A percentile compares a stretch with the other conserved stretches of the same genome.
Conservation (phyloP, 2,797 vertebrate species). For the Yasuhikotakia modesta region DNA sequence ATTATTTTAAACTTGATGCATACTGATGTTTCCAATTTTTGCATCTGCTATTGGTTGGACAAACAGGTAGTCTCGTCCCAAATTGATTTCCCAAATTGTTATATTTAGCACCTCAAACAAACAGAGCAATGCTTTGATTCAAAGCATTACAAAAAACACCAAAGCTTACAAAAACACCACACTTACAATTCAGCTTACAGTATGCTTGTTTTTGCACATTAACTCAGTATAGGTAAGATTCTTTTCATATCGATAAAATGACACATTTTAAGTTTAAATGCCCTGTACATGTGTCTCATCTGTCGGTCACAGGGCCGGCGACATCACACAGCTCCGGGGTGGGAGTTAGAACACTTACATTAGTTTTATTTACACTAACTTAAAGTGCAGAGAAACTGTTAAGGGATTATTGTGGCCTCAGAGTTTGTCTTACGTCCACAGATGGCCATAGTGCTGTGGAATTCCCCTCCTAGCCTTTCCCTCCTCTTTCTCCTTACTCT, state of each 20-base stretch:
- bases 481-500: slow-evolving; percentile 54
- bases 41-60: not conserved
- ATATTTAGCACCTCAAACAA: not conserved
- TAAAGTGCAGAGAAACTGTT: slow-evolving; percentile 87
- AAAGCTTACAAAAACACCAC: not conserved
- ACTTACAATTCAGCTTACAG: not conserved
- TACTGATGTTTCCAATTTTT: too few species aligned
- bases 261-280: slow-evolving; percentile 54
- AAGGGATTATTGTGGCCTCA: slow-evolving; percentile 70
- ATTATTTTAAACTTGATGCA: too few species aligned
- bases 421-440: slow-evolving; percentile 61
- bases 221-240: not conserved
- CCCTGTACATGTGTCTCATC: slow-evolving; percentile 29
- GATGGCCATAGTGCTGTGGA: slow-evolving; percentile 79
- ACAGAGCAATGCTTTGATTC: slow-evolving; percentile 2
- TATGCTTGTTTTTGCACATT: not conserved
- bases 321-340: slow-evolving; percentile 37
- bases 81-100: not conserved
- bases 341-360: slow-evolving; percentile 86
- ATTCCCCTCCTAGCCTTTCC: slow-evolving; percentile 66
- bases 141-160: too few species aligned
- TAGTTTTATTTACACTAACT: slow-evolving; percentile 91
- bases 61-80: not conserved
- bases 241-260: not conserved
- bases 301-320: slow-evolving; percentile 48